A percentile compares a stretch with the other conserved stretches of the same genome.
Conservation (phyloP, 2,888 invertebrate genomes). For the Blomia tropicalis region DNA sequence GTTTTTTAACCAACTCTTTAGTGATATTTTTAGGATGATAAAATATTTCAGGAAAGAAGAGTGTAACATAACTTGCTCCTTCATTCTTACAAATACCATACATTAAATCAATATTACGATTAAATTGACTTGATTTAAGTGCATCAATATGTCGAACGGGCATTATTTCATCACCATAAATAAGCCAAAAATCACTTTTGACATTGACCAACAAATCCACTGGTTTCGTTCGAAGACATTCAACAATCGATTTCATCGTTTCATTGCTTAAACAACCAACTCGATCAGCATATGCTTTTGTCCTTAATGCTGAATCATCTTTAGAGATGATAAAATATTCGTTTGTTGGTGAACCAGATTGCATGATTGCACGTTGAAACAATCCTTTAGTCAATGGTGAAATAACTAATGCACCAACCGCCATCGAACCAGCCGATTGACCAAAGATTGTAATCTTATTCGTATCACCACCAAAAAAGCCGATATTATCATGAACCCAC, state of each 20-base stretch:
- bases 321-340: background rate
- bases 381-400: background rate
- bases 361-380: background rate
- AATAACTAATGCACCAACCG: background rate
- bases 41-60: background rate
- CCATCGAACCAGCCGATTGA: slow-evolving; percentile 29
- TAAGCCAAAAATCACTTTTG: background rate
- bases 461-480: slow-evolving; percentile 32
- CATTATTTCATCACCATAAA: background rate
- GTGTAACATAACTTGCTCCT: background rate
- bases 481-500: slow-evolving; percentile 32
- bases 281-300: background rate
- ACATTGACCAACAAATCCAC: background rate
- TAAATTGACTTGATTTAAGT: background rate
- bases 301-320: background rate
- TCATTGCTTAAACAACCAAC: background rate
- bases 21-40: background rate
- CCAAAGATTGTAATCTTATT: slow-evolving; percentile 33
- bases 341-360: background rate
- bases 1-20: background rate
- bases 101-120: background rate
- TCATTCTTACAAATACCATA: background rate
- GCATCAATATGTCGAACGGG: background rate
- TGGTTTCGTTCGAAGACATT: background rate
- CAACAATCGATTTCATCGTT: too few relatives aligned